Evolutionary conservation across 2,888 invertebrate species (phyloP).

Genomic region (Diadegma fenestrale): DNA sequence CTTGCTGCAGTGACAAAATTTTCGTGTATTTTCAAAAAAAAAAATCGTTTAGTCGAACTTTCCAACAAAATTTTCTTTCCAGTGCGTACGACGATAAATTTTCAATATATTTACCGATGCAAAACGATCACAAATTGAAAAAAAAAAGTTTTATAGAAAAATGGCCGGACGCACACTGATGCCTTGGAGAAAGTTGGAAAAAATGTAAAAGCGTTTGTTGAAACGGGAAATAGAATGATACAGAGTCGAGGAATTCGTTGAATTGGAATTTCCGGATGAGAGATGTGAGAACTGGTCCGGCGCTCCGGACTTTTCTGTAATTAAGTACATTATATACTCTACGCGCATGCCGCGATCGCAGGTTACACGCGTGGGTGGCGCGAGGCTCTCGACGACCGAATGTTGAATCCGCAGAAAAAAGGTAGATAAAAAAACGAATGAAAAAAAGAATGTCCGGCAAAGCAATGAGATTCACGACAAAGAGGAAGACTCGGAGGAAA

Average conservation of each 20-base stretch:
- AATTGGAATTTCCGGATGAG: slow-evolving; percentile 59
- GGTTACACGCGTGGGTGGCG: slow-evolving; percentile 64
- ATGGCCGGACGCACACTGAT: neutral
- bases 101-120: too few species aligned
- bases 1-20: too few species aligned
- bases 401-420: slow-evolving; percentile 40
- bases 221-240: neutral
- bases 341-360: slow-evolving; percentile 41
- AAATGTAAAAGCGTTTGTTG: neutral
- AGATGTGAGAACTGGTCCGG: slow-evolving; percentile 65
- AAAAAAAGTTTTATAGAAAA: neutral
- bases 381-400: slow-evolving; percentile 52
- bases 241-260: slow-evolving; percentile 40
- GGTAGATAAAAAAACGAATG: neutral
- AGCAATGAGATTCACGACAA: slow-evolving; percentile 58
- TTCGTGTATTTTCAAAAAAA: too few species aligned
- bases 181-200: neutral
- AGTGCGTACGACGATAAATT: too few species aligned
- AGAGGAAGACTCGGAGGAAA: slow-evolving; percentile 56
- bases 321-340: slow-evolving; percentile 57
- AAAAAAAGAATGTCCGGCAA: slow-evolving; percentile 15
- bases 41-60: too few species aligned
- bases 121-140: too few species aligned
- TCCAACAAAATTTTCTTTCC: too few species aligned
- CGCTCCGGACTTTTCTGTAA: slow-evolving; percentile 51